A percentile compares a stretch with the other conserved stretches of the same genome.
Conservation (phyloP, 2,113 vertebrate genomes). For the Chaetodon auriga region DNA sequence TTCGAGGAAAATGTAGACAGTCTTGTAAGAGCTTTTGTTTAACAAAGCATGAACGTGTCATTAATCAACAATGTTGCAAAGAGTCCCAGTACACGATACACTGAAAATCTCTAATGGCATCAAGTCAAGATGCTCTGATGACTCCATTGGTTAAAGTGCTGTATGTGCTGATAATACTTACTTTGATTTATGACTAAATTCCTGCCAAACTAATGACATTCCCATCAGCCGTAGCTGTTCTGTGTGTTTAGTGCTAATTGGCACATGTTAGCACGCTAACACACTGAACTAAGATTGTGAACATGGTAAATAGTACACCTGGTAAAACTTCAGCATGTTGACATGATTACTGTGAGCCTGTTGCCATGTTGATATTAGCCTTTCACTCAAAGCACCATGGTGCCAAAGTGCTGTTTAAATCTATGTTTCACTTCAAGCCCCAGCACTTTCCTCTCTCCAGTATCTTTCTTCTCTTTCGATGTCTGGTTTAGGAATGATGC, state of each 20-base stretch:
- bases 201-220: too few species aligned
- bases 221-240: too few species aligned
- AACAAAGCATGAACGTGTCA: not conserved
- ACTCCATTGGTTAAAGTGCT: not conserved
- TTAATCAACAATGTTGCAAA: not conserved
- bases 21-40: not conserved
- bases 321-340: not conserved
- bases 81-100: not conserved
- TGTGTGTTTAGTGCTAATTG: too few species aligned
- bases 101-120: not conserved
- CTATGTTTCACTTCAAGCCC: not conserved
- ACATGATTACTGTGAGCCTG: not conserved
- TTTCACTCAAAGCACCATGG: not conserved
- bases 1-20: not conserved
- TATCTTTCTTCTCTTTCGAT: not conserved
- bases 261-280: too few species aligned
- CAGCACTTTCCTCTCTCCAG: not conserved
- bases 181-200: too few species aligned
- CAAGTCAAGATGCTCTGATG: not conserved
- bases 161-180: not conserved
- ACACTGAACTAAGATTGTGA: too few species aligned
- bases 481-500: constrained; percentile 44
- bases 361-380: not conserved
- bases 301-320: too few species aligned
- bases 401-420: not conserved